Base-by-base conservation (phyloP, 2,113 vertebrate species). In the Apteryx owenii region DNA sequence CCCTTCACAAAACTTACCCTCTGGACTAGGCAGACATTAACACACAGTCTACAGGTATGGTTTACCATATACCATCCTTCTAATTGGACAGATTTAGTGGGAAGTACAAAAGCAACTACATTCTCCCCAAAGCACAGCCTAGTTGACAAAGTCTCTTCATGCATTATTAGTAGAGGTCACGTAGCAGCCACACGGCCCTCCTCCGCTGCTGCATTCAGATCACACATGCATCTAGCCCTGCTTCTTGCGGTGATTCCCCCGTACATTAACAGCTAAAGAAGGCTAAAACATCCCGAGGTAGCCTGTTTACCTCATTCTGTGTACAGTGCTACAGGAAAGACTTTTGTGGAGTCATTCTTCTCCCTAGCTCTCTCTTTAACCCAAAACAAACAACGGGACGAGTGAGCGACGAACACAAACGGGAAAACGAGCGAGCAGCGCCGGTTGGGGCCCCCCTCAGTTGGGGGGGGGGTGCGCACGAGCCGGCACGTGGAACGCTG, bases 381-480 rank as follows among this genome's bases (percentile, higher is more conserved):
- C 8, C 31, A 25, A 17, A 23, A 61, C 5, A 14, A 66, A 22
- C 3, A 9, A 10, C 7, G 5, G 11, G 1, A 9, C 2, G 4
- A 48, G 3, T 1, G 17, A 71, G 12, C 0, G 12, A 18, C 0
- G 1, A 60, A 10, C 29, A 8, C 38, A 26, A 21, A 71, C 22
- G 25, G 7, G 8, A 12, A 16, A 25, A 10, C 13, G 17, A 26
- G 19, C 17, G 8, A 13, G 25, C 0, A 20, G 26, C 4, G 1
- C 8, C 6, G 1, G 58, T 31, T 40, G 18, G 1, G 0, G 23
- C 31, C 7, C 16, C 13, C 6, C 11, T 29, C 70, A 62, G 21
- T 4, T 4, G 6, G 18, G 10, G 10, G 38, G 12, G 2, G 6
- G 9, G 44, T 14, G 44, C 44, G 44, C 44, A 14, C 15, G 14